Evolutionary conservation across 2,113 vertebrate species (phyloP).

Genomic region (Stictonetta naevosa): DNA sequence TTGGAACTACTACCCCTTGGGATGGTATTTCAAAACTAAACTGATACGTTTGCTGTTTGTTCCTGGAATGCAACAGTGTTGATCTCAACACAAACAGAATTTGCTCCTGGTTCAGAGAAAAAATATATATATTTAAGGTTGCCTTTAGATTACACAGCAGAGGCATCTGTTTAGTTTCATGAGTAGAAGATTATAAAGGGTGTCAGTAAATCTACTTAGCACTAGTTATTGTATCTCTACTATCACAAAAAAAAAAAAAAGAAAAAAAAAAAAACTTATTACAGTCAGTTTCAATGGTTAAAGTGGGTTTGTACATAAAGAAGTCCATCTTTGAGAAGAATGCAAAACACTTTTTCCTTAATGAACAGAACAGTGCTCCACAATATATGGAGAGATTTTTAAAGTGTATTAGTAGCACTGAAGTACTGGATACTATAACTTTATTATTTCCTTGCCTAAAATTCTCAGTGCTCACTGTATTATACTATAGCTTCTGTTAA

Average conservation of each 20-base stretch:
- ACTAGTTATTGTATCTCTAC: not conserved
- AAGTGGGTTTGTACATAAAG: not conserved
- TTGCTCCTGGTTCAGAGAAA: not conserved
- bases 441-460: not conserved
- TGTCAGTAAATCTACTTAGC: slow-evolving; percentile 5
- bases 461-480: not conserved
- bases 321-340: not conserved
- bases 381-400: not conserved
- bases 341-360: not conserved
- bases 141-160: not conserved
- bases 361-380: not conserved
- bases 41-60: not conserved
- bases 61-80: not conserved
- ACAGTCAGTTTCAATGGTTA: not conserved
- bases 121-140: not conserved
- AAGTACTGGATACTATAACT: not conserved
- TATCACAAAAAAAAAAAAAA: not conserved
- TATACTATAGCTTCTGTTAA: not conserved
- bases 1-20: not conserved
- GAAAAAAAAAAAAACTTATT: not conserved
- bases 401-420: not conserved
- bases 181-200: not conserved
- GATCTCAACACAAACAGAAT: not conserved
- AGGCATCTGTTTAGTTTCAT: not conserved
- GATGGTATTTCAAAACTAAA: not conserved